These are phyloP conservation scores for Thera obeliscata DNA, from an alignment of 2,888 invertebrate genomes.

Conservation along the genomic window DNA sequence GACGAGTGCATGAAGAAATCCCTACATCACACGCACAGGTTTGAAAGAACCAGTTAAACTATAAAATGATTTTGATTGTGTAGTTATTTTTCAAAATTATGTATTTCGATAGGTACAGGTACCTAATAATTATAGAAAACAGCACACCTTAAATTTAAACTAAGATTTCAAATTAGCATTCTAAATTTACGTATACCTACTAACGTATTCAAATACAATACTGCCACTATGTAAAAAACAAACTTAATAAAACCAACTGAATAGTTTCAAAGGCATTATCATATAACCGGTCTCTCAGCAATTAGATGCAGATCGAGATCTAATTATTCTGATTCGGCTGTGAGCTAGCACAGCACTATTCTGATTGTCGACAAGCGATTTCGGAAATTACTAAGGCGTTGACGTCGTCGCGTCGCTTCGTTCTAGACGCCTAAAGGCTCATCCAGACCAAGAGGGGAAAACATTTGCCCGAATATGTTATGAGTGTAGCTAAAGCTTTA, in stretches of 20 bases:
- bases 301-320: conserved; percentile 78
- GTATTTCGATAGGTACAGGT: no score
- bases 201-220: background rate
- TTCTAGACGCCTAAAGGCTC: conserved; percentile 58
- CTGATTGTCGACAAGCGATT: conserved; percentile 82
- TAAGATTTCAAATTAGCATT: no score
- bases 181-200: no score
- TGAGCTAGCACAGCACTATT: conserved; percentile 71
- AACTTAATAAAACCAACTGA: conserved; percentile 26
- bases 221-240: background rate
- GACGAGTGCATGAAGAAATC: no score
- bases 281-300: conserved; percentile 60
- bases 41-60: no score
- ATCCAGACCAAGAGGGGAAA: background rate
- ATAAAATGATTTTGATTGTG: no score
- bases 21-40: no score
- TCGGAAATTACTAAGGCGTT: conserved; percentile 83
- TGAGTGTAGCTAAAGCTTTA: no score
- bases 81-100: no score
- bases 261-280: conserved; percentile 48
- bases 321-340: conserved; percentile 77
- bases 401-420: conserved; percentile 54
- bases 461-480: background rate
- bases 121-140: no score
- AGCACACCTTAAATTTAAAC: no score